Base-by-base conservation (phyloP, 2,888 invertebrate species). In the Sinohyriopsis cumingii region DNA sequence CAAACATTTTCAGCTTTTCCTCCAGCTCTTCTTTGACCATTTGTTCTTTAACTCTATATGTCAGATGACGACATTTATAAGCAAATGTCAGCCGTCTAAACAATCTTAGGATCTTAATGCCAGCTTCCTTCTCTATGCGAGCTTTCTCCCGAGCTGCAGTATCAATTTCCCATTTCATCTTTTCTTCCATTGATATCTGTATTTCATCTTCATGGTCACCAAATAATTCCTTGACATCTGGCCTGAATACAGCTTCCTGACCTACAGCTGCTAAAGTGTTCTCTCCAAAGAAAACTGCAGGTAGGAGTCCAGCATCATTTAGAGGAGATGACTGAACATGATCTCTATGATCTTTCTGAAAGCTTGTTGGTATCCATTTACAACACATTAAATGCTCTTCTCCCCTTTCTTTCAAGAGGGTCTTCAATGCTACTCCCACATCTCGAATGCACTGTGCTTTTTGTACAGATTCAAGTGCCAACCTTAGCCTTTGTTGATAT, bases 11-110 rank as follows among this genome's bases (percentile, higher is more conserved):
- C 25, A 60, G 70, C 20, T 67, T 63, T 64, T 68, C 68, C 33
- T 75, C 72, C 54, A 76, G 73, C 63, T 76, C 77, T 28, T 78
- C 74, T 18, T 75, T 69, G 20, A 65, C 68, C n/a, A 68, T 63
- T 19, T 71, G 68, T 20, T 68, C 66, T 24, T 75, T 76, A 53
- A 68, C 69, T 18, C 68, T 67, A 6, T 56, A 54, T 18, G 63
- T 33, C 12, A 59, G 20, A 20, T 69, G 65, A 6, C 71, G 65
- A 12, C 59, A 56, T 45, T 45, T 65, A 28, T 53, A 59, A 19
- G 53, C 25, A n/a, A 24, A 68, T 2, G 45, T 15, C 18, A 71
- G 22, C 0, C 56, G 54, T 5, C 19, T 54, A 1, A 66, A 18
- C 22, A 20, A 1, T 57, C 19, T 4, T 20, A 19, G 19, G 63